A percentile compares a stretch with the other conserved stretches of the same genome.
Evolutionary conservation across 1,140 invertebrate species (phyloP).

Genomic region (Danaus melanippus): DNA sequence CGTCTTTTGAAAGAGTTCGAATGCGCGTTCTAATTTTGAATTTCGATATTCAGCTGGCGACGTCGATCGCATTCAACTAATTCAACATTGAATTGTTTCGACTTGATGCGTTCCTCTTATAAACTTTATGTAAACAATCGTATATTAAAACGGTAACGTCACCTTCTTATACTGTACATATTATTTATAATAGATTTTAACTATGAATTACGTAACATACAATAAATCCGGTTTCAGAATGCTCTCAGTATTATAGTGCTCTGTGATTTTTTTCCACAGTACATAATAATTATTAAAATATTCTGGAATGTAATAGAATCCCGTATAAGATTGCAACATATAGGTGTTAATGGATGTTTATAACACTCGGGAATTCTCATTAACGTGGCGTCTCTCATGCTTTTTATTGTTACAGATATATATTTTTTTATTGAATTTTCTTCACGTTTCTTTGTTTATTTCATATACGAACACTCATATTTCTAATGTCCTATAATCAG

Average conservation of each 20-base stretch:
- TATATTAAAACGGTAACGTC: too few relatives aligned
- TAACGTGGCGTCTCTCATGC: conserved; percentile 8
- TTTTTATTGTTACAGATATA: conserved; percentile 4
- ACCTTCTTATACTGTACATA: too few relatives aligned
- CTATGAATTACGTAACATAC: too few relatives aligned
- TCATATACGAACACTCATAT: too few relatives aligned
- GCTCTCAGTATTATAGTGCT: not conserved
- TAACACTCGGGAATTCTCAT: conserved; percentile 16
- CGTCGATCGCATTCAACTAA: conserved; percentile 34
- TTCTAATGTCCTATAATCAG: too few relatives aligned
- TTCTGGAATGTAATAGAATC: conserved; percentile 8
- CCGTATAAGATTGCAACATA: conserved; percentile 4
- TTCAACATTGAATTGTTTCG: not conserved
- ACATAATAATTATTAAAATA: conserved; percentile 1
- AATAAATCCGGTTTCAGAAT: conserved; percentile 3
- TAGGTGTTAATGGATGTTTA: conserved; percentile 19
- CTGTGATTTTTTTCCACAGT: too few relatives aligned
- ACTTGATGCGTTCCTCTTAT: too few relatives aligned
- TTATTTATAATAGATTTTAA: too few relatives aligned
- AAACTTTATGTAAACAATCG: too few relatives aligned
- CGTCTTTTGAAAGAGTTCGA: conserved; percentile 61
- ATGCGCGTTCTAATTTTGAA: conserved; percentile 59
- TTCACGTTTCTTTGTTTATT: too few relatives aligned
- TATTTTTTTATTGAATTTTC: not conserved
- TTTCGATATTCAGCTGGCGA: conserved; percentile 56